Evolutionary conservation across 2,797 vertebrate species (phyloP).

Genomic region (Hylomyscus alleni): DNA sequence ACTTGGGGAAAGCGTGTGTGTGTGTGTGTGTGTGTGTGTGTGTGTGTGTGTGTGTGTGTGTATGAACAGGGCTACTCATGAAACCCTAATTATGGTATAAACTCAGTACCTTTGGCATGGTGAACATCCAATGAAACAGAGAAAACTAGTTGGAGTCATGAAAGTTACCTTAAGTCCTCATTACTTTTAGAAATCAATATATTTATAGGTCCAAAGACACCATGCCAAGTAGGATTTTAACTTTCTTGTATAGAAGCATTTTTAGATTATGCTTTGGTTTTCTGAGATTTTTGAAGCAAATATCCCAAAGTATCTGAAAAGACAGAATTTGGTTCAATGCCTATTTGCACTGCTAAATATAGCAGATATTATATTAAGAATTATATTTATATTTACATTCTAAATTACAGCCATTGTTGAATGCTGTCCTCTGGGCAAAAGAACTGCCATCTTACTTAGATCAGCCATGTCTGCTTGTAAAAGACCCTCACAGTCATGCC

Average conservation of each 20-base stretch:
- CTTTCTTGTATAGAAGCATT: neutral
- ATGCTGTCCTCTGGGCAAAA: neutral
- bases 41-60: too few relatives aligned
- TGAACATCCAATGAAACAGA: neutral
- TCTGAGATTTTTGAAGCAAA: constrained; percentile 28
- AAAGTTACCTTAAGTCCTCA: neutral
- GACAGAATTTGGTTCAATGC: neutral
- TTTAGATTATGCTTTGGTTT: neutral
- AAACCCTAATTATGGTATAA: constrained; percentile 5
- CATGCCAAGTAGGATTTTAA: neutral
- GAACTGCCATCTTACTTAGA: neutral
- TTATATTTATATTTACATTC: constrained; percentile 5
- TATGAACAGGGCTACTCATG: neutral
- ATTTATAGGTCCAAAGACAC: constrained; percentile 21
- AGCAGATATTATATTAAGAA: neutral
- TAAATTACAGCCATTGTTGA: neutral
- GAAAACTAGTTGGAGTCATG: constrained; percentile 35
- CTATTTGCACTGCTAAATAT: constrained; percentile 33
- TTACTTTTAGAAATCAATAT: neutral
- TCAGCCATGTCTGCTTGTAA: neutral
- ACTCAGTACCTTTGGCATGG: neutral
- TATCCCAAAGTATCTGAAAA: constrained; percentile 56
- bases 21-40: neutral
- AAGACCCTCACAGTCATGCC: neutral
- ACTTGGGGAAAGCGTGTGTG: neutral